A percentile compares a stretch with the other conserved stretches of the same genome.
Evolutionary conservation across 2,113 vertebrate genomes (phyloP).

Genomic region (Phainopepla nitens): DNA sequence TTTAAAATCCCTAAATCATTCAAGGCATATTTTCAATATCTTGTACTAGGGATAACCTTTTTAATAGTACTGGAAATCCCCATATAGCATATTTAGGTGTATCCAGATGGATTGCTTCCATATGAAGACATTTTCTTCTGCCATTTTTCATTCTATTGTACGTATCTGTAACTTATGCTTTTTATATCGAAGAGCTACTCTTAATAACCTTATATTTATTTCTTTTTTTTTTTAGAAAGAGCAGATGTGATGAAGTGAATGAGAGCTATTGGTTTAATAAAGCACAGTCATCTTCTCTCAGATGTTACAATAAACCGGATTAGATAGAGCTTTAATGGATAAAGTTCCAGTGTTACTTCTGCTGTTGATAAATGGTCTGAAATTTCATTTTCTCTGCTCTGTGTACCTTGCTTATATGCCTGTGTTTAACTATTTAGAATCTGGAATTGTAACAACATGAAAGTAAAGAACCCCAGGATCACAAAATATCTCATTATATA

Average conservation of each 20-base stretch:
- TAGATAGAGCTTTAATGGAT: constrained; percentile 50
- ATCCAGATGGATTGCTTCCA: constrained; percentile 69
- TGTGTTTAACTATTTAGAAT: constrained; percentile 23
- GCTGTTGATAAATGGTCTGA: constrained; percentile 44
- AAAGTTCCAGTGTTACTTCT: constrained; percentile 34
- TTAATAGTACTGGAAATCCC: constrained; percentile 63
- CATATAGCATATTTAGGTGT: constrained; percentile 35
- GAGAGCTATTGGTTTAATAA: constrained; percentile 68
- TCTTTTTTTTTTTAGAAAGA: constrained; percentile 42
- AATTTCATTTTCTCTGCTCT: constrained; percentile 39
- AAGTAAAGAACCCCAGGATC: not conserved
- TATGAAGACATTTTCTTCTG: constrained; percentile 61
- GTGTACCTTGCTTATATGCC: not conserved
- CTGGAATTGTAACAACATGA: not conserved
- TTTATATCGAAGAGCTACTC: constrained; percentile 59
- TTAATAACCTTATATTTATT: constrained; percentile 61
- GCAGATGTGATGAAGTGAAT: constrained; percentile 69
- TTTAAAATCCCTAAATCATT: constrained; percentile 53
- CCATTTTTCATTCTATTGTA: constrained; percentile 50
- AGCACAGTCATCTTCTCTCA: constrained; percentile 53
- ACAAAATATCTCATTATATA: not conserved
- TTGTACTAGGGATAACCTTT: constrained; percentile 60
- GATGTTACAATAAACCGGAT: constrained; percentile 63
- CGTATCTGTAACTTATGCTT: constrained; percentile 13
- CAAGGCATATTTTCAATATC: constrained; percentile 65